phyloP scores from a whole-genome alignment of 1,140 invertebrate species.

The Zaprionus taronus region DNA sequence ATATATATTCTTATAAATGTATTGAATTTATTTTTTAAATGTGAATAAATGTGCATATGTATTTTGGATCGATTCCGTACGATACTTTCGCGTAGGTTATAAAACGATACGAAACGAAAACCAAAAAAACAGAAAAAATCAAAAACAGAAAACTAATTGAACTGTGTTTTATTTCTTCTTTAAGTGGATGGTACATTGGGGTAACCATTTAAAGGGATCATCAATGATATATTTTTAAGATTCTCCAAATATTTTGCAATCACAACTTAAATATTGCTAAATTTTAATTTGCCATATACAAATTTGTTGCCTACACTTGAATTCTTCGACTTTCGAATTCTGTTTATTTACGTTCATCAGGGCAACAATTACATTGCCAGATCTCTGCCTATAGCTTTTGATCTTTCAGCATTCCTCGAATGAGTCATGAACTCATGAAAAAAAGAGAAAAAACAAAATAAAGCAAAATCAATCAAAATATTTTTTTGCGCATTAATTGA shows the following conservation, averaged over 20 bases:
- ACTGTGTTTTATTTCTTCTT: slow-evolving; percentile 34
- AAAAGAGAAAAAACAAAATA: slow-evolving; percentile 40
- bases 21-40: slow-evolving; percentile 74
- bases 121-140: slow-evolving; percentile 36
- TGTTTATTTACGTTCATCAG: slow-evolving; percentile 6
- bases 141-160: slow-evolving; percentile 38
- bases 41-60: slow-evolving; percentile 69
- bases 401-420: slow-evolving; percentile 22
- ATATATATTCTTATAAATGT: slow-evolving; percentile 72
- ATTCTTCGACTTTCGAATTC: neutral
- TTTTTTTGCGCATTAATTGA: slow-evolving; percentile 28
- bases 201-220: neutral
- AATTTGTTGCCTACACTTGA: neutral
- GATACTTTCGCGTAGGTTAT: slow-evolving; percentile 46
- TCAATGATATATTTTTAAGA: neutral
- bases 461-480: slow-evolving; percentile 32
- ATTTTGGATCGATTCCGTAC: slow-evolving; percentile 70
- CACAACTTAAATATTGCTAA: neutral
- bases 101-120: slow-evolving; percentile 31
- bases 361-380: slow-evolving; percentile 28
- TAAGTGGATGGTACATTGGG: neutral
- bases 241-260: neutral
- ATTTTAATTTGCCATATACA: neutral
- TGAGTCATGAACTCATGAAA: slow-evolving; percentile 48
- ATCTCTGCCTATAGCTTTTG: slow-evolving; percentile 14